phyloP scores from a whole-genome alignment of 2,113 vertebrate genomes.

The Mirounga angustirostris region DNA sequence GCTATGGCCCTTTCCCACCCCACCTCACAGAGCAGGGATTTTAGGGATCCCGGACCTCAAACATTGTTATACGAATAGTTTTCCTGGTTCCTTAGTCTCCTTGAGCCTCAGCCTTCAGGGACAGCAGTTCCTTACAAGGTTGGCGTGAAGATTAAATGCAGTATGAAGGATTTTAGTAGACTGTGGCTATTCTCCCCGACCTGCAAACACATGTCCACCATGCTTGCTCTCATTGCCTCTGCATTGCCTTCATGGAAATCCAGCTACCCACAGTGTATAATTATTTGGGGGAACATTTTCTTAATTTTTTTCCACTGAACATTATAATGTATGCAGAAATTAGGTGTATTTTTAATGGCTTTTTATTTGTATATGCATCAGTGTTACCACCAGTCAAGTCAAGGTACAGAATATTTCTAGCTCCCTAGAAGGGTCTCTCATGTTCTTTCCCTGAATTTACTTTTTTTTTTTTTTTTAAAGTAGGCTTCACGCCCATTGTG shows the following conservation, averaged over 20 bases:
- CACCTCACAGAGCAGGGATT: background rate
- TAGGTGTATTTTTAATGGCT: background rate
- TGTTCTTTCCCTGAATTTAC: background rate
- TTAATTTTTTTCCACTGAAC: background rate
- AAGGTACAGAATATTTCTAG: conserved; percentile 3
- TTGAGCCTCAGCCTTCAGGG: background rate
- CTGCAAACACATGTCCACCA: rapidly evolving
- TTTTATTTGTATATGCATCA: background rate
- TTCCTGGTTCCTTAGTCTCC: background rate
- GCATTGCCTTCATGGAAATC: background rate
- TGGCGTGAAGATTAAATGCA: background rate
- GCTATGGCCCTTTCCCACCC: background rate
- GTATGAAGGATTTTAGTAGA: background rate
- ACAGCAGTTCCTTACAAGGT: background rate
- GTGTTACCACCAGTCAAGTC: background rate
- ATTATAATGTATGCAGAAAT: background rate
- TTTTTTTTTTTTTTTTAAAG: background rate
- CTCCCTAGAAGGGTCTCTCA: background rate
- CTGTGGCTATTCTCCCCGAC: background rate
- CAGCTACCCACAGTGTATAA: background rate
- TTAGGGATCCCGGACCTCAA: background rate
- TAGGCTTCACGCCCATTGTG: background rate
- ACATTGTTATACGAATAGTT: background rate
- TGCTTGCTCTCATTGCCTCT: background rate
- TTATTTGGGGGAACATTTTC: background rate